Conservation (phyloP, 2,797 vertebrate species). For the Capromys pilorides region DNA sequence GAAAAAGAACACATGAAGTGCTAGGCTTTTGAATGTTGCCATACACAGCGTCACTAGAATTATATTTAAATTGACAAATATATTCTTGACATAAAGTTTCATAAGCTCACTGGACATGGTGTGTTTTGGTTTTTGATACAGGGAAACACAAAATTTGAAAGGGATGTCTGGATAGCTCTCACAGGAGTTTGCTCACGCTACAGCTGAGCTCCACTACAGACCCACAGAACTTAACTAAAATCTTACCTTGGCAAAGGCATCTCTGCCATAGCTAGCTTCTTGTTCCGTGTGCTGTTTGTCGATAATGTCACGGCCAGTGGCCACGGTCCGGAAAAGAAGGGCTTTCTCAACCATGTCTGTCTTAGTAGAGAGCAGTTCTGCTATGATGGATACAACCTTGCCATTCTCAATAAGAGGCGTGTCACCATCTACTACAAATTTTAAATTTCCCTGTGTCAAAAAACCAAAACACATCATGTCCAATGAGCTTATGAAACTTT, state of each 20-base stretch:
- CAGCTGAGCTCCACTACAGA: neutral
- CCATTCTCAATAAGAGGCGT: conserved; percentile 92
- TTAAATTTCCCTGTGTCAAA: conserved; percentile 92
- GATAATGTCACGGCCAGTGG: conserved; percentile 96
- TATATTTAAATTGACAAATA: neutral
- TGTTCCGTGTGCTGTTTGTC: conserved; percentile 97
- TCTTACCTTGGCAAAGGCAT: conserved; percentile 96
- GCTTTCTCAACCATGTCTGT: conserved; percentile 95
- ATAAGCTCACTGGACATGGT: neutral
- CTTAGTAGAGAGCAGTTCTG: conserved; percentile 92
- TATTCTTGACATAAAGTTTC: neutral
- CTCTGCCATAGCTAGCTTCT: conserved; percentile 96
- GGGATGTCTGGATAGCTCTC: neutral
- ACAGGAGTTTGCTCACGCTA: neutral
- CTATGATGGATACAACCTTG: conserved; percentile 90
- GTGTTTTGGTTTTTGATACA: conserved; percentile 74
- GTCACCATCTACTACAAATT: conserved; percentile 93
- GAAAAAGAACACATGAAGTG: neutral
- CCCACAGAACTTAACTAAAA: fast-evolving
- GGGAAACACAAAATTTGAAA: conserved; percentile 93
- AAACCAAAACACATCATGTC: neutral
- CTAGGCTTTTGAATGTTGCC: neutral
- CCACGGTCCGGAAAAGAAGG: conserved; percentile 95
- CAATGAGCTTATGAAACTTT: neutral
- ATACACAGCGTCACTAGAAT: neutral